A percentile compares a stretch with the other conserved stretches of the same genome.
Evolutionary conservation across 2,888 invertebrate species (phyloP).

Genomic region (Diaperis boleti): DNA sequence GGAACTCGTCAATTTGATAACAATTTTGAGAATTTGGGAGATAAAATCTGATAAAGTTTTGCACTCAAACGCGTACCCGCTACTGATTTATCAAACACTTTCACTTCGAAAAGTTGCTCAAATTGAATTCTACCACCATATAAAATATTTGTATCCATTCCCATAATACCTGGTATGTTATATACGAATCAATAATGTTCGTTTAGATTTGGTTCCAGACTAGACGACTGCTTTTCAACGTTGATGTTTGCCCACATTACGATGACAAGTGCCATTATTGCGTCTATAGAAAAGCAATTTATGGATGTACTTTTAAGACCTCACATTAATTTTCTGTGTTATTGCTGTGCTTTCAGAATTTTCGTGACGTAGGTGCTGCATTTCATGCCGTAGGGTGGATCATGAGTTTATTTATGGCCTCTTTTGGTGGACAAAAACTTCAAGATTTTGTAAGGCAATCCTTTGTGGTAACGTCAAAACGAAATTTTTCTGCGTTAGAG

Average conservation of each 20-base stretch:
- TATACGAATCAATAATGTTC: neutral
- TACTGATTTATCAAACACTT: no score
- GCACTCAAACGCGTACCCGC: no score
- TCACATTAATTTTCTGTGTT: no score
- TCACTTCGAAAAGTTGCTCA: no score
- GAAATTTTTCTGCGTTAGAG: conserved; percentile 7
- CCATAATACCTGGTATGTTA: no score
- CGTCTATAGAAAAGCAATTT: neutral
- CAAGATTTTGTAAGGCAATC: conserved; percentile 11
- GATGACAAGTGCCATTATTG: neutral
- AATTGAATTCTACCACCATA: no score
- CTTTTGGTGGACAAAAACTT: conserved; percentile 18
- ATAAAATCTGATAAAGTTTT: no score
- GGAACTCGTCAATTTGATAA: no score
- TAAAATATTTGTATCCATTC: no score
- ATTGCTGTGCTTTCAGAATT: no score
- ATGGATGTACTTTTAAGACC: neutral
- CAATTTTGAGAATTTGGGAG: no score
- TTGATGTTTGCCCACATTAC: neutral
- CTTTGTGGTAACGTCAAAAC: neutral
- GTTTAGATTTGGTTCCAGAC: neutral
- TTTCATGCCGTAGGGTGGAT: conserved; percentile 3
- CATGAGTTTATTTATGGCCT: conserved; percentile 9
- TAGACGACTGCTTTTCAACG: neutral
- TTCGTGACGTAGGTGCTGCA: no score